Evolutionary conservation across 2,888 invertebrate species (phyloP), one percentile per base, ranked within the genome.

Genomic region (Resseliella maxima): DNA sequence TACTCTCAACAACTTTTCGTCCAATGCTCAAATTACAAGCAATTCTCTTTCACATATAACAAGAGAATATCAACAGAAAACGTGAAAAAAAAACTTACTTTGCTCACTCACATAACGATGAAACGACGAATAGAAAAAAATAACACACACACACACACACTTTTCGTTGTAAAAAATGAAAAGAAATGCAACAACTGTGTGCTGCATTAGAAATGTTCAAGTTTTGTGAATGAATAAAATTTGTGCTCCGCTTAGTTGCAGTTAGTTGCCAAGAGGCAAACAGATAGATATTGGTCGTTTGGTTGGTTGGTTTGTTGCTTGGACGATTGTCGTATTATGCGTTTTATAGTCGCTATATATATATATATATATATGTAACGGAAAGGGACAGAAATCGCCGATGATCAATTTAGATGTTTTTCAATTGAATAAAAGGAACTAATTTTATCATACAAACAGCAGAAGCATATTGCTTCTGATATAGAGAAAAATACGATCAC

Each of bases 341-440:
- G n/a, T 59, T 24, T n/a, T 10, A 0, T 2, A 31, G 31, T 15
- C 15, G 18, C 15, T 1, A 5, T 35, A 3, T 35, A 21, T 35
- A 15, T 59, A 15, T 59, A 59, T 24, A 50, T 18, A 18, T 50
- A 18, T 50, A 18, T 50, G 50, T 50, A 18, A 50, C 15, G 59
- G 27, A 59, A 72, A 15, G 31, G 31, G 72, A 31, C 31, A 31
- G n/a, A 31, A 72, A 15, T 72, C 31, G 31, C 35, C 72, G 72
- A 72, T 72, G 72, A 72, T 72, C 72, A 72, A 72, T 72, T 72
- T 72, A 72, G 72, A 72, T 72, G 72, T 72, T 72, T 72, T 35
- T 72, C 72, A 72, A 72, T 72, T 72, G 72, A 72, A 72, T 72
- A 72, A 72, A 72, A 72, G 72, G 72, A 72, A 72, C 72, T 72